Evolutionary conservation across 2,113 vertebrate genomes (phyloP).

Genomic region (Lamprotornis superbus): DNA sequence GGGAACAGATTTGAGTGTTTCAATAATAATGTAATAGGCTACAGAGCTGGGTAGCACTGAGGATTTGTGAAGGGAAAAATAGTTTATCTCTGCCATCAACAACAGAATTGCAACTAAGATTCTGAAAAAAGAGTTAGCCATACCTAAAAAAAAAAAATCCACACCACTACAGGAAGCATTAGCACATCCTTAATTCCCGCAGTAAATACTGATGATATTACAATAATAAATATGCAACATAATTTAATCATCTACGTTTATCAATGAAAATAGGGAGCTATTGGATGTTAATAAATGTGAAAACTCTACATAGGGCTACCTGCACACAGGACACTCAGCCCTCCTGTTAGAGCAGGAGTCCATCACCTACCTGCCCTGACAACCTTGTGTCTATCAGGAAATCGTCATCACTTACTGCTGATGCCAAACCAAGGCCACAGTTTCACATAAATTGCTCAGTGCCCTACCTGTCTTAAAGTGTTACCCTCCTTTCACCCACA

Average conservation of each 20-base stretch:
- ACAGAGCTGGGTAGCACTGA: neutral
- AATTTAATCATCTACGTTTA: neutral
- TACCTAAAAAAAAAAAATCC: neutral
- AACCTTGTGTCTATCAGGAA: neutral
- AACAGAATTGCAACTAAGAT: neutral
- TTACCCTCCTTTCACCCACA: neutral
- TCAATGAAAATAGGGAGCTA: neutral
- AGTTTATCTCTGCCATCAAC: neutral
- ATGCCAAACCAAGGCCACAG: neutral
- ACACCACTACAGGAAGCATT: neutral
- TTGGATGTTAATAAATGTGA: neutral
- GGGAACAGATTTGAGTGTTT: neutral
- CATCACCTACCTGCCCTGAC: neutral
- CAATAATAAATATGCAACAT: neutral
- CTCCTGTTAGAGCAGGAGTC: neutral
- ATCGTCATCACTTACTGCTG: neutral
- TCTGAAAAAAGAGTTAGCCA: neutral
- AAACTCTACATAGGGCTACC: neutral
- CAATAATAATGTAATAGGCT: neutral
- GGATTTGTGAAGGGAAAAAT: neutral
- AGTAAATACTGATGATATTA: neutral
- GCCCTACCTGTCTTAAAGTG: neutral
- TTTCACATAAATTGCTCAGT: neutral
- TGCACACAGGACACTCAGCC: neutral
- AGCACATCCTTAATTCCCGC: neutral